Evolutionary conservation across 2,888 invertebrate species (phyloP), one percentile per base, ranked within the genome.

Genomic region (Chaetogeoica ovagalla): DNA sequence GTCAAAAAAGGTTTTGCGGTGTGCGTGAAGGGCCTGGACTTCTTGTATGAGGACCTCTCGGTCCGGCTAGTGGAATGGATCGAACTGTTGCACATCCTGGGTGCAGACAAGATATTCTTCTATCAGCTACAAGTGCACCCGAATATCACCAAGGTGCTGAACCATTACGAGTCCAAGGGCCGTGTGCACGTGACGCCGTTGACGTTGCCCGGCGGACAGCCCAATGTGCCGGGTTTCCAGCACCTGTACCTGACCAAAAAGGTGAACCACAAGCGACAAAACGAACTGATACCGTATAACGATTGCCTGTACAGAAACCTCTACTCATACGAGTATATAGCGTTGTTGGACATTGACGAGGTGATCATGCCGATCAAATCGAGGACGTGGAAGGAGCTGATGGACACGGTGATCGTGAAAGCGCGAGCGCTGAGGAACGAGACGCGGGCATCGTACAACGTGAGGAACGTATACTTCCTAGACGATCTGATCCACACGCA

Each of bases 281-380:
- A 96, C 88, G 97, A 97, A 87, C 89, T 97, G 82, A 94, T 97
- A 84, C 96, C 97, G 17, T 97, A 97, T 89, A 97, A 97, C 87
- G 97, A 97, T 87, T 97, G 97, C 85, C 89, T 97, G 77, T 97
- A 97, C 88, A 92, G 94, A 86, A 94, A 97, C 86, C 91, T 97
- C 88, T 94, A 96, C 86, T 90, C 92, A 83, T 97, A 96, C 87
- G 91, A 94, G 83, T 95, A 94, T 87, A 92, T 96, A 77, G 94
- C 94, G n/a, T 88, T 97, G 82, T 88, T 97, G 75, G 97, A 97
- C 86, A 93, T 95, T 83, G 97, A 97, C 87, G 97, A 97, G 87
- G 93, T 96, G 81, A 96, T 97, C 84, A 95, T 97, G 91, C 97
- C 97, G 11, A 88, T 93, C 84, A 90, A 91, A 84, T 90, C 90